Evolutionary conservation across 2,888 invertebrate genomes (phyloP).

Genomic region (Aproaerema taeniolella): DNA sequence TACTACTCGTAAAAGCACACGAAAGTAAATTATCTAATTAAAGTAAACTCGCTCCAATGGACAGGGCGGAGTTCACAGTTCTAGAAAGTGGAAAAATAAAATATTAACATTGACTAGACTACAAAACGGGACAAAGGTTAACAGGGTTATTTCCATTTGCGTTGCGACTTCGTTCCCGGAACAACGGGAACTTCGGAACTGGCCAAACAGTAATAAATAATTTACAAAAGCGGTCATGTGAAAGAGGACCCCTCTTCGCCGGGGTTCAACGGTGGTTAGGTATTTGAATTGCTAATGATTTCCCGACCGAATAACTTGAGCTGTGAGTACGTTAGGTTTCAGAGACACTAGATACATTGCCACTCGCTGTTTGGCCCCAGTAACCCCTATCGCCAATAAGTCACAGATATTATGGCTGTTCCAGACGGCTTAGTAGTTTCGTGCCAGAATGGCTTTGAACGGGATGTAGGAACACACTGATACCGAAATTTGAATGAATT

Average conservation of each 20-base stretch:
- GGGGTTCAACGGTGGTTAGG: slow-evolving; percentile 55
- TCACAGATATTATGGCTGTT: slow-evolving; percentile 7
- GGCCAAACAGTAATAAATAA: slow-evolving; percentile 69
- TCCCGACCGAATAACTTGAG: slow-evolving; percentile 56
- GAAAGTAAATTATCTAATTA: too few species aligned
- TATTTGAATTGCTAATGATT: slow-evolving; percentile 72
- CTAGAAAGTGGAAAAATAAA: slow-evolving; percentile 9
- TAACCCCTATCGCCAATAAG: slow-evolving; percentile 4
- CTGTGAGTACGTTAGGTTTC: slow-evolving; percentile 37
- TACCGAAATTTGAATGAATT: too few species aligned
- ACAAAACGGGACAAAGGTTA: slow-evolving; percentile 27
- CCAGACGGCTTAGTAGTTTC: slow-evolving; percentile 4
- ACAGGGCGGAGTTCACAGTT: background rate
- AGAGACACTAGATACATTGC: slow-evolving; percentile 34
- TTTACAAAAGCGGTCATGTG: slow-evolving; percentile 69
- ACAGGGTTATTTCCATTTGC: slow-evolving; percentile 42
- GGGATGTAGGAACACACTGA: too few species aligned
- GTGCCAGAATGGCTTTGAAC: too few species aligned
- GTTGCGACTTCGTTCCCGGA: slow-evolving; percentile 42
- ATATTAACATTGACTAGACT: slow-evolving; percentile 13
- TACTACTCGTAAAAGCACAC: too few species aligned
- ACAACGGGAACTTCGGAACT: slow-evolving; percentile 57
- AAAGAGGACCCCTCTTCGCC: slow-evolving; percentile 55
- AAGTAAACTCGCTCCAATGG: background rate
- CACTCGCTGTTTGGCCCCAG: slow-evolving; percentile 2